Percentiles rank a stretch among this genome's conserved stretches.
phyloP scores from a whole-genome alignment of 2,888 invertebrate genomes.

The Philereme transversata region DNA sequence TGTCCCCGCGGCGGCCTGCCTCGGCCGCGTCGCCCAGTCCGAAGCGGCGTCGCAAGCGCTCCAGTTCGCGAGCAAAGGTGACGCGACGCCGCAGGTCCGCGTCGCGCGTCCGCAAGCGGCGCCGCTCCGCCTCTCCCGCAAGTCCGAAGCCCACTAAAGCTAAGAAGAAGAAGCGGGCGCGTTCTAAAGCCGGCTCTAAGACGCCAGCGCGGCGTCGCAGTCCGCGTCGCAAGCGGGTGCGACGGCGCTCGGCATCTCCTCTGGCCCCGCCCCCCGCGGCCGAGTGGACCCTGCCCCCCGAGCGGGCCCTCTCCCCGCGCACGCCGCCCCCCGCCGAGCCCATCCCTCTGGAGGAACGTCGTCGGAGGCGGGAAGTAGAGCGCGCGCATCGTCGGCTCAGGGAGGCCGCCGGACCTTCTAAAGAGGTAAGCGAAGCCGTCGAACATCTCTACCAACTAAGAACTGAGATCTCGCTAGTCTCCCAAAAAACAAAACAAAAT shows the following conservation, averaged over 20 bases:
- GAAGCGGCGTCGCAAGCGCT: constrained; percentile 51
- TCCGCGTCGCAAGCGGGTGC: constrained; percentile 44
- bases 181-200: constrained; percentile 36
- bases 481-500: no score
- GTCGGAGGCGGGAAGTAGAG: constrained; percentile 40
- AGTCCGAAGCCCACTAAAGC: constrained; percentile 49
- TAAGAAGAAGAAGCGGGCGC: constrained; percentile 63
- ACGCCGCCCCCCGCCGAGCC: constrained; percentile 76
- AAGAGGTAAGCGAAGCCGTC: constrained; percentile 78
- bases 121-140: constrained; percentile 46
- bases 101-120: constrained; percentile 52
- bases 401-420: constrained; percentile 84
- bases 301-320: constrained; percentile 85
- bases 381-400: constrained; percentile 61
- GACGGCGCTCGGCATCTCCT: constrained; percentile 46
- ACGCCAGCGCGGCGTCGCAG: constrained; percentile 51
- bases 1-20: constrained; percentile 38
- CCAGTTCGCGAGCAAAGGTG: constrained; percentile 44
- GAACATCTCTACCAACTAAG: no score
- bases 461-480: no score
- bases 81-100: constrained; percentile 52
- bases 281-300: constrained; percentile 50
- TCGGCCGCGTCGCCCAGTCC: constrained; percentile 50
- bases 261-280: constrained; percentile 60
- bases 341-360: constrained; percentile 68